A percentile compares a stretch with the other conserved stretches of the same genome.
These are phyloP conservation scores for Ormia ochracea DNA, from an alignment of 2,888 invertebrate genomes.

Conservation along the genomic window DNA sequence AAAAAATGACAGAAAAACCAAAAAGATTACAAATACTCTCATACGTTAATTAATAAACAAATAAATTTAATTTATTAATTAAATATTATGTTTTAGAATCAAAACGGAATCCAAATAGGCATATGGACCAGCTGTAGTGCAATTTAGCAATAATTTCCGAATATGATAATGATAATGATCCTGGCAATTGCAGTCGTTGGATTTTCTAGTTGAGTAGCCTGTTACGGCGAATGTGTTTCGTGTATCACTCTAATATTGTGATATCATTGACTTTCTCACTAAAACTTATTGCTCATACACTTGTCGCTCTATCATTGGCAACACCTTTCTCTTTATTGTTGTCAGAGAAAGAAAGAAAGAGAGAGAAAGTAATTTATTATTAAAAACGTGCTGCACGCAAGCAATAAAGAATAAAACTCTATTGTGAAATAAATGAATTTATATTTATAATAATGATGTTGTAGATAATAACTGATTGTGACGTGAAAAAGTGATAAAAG, in stretches of 20 bases:
- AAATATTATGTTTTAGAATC: too few relatives aligned
- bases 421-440: neutral
- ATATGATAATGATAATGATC: too few relatives aligned
- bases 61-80: too few relatives aligned
- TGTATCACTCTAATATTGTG: neutral
- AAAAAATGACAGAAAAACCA: too few relatives aligned
- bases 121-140: too few relatives aligned
- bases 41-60: too few relatives aligned
- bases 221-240: too few relatives aligned
- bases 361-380: constrained; percentile 24
- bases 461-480: constrained; percentile 24
- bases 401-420: neutral
- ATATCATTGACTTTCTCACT: neutral
- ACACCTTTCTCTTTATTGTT: neutral
- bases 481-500: constrained; percentile 18
- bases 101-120: too few relatives aligned
- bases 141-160: too few relatives aligned
- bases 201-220: too few relatives aligned
- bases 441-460: constrained; percentile 11
- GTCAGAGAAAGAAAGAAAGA: neutral
- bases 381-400: constrained; percentile 37
- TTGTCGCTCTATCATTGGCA: neutral
- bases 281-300: neutral
- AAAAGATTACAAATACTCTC: too few relatives aligned
- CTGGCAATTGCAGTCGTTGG: too few relatives aligned